Conservation (phyloP, 2,888 invertebrate species). For the Stratiomys singularior region DNA sequence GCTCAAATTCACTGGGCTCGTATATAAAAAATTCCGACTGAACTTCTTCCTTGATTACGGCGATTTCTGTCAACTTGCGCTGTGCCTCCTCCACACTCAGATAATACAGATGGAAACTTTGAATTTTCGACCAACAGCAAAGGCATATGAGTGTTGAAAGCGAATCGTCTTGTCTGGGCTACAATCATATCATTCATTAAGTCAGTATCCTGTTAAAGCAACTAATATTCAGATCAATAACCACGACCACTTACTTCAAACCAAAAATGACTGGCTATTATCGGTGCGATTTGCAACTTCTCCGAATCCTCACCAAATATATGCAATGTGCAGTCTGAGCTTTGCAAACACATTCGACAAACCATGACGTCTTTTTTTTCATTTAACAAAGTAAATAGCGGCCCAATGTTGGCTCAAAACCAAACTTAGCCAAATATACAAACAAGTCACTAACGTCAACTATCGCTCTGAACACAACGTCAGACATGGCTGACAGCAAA, state of each 20-base stretch:
- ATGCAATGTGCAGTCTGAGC: conserved; percentile 58
- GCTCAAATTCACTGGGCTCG: not conserved
- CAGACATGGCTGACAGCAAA: too few relatives aligned
- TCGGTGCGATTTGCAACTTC: conserved; percentile 58
- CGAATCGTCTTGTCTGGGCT: conserved; percentile 41
- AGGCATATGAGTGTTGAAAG: conserved; percentile 38
- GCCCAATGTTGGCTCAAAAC: too few relatives aligned
- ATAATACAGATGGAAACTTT: conserved; percentile 46
- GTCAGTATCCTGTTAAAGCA: not conserved
- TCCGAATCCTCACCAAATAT: conserved; percentile 60
- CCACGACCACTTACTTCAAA: conserved; percentile 58
- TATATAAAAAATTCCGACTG: not conserved
- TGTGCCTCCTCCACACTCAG: conserved; percentile 42
- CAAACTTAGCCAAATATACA: too few relatives aligned
- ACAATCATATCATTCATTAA: not conserved
- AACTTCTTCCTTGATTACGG: not conserved
- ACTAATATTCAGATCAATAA: not conserved
- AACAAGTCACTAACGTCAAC: too few relatives aligned
- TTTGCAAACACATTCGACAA: conserved; percentile 50
- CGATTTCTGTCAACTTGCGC: not conserved
- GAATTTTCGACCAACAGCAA: conserved; percentile 44
- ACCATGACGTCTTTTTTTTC: conserved; percentile 41
- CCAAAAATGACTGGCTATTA: conserved; percentile 63
- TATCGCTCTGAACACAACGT: too few relatives aligned
- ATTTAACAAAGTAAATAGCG: too few relatives aligned